Base-by-base conservation (phyloP, 2,113 vertebrate genomes). In the Oncorhynchus clarkii region DNA sequence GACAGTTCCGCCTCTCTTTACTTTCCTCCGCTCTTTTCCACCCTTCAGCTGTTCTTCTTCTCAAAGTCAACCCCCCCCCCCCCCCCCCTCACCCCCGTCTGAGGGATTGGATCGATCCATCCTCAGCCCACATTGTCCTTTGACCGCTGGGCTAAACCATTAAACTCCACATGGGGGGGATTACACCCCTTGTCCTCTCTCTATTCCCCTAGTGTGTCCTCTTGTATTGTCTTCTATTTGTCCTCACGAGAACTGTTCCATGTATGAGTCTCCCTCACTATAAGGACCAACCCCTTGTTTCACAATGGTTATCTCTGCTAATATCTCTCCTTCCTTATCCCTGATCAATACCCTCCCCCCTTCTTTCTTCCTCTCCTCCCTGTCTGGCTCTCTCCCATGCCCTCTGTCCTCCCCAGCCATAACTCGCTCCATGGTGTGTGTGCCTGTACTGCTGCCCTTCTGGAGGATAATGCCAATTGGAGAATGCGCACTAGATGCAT, bases 21-120 rank as follows among this genome's bases (percentile, higher is more conserved):
- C n/a, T 75, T 77, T 76, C 67, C 67, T 5, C 20, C 49, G 0
- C 70, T 73, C 24, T 78, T 59, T 74, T 83, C 74, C 79, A 77
- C 71, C 77, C 83, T 80, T 82, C 85, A 11, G 39, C 78, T 27
- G 67, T 4, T 81, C 78, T 84, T 45, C 13, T 81, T 82, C 59
- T 82, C 86, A 91, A 85, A 89, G 83, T 76, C 85, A 31, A 87
- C 34, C 83, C 86, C 13, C 12, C 68, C 67, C 13, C 12, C 68
- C 67, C 60, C 26, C 26, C 26, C 54, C 80, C 81, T 80, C 82
- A 48, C 78, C 83, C 84, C 83, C 72, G 26, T 84, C 78, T 79
- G 86, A 82, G 79, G 77, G 78, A 71, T 48, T 84, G 88, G 85
- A 89, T 91, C 85, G 87, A 89, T 90, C 86, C 82, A 68, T 83